Evolutionary conservation across 2,797 vertebrate species (phyloP).

Genomic region (Myotis daubentonii): DNA sequence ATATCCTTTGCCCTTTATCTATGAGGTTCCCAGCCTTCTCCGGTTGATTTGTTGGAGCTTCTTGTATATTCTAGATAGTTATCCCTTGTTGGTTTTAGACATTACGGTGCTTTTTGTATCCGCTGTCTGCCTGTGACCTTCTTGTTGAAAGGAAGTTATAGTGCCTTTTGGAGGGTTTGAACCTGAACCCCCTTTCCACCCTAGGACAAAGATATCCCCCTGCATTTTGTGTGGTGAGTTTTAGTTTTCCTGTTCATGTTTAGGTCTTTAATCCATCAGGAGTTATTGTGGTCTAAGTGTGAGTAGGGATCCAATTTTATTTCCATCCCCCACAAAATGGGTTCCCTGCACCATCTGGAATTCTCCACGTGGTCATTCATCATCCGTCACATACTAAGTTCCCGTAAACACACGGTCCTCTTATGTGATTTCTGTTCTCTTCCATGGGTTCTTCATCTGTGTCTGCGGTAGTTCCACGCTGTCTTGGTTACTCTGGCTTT

Average conservation of each 20-base stretch:
- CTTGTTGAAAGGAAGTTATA: background rate
- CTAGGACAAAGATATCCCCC: background rate
- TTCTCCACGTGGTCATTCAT: fast-evolving
- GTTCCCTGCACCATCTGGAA: background rate
- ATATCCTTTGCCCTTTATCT: background rate
- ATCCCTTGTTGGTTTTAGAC: background rate
- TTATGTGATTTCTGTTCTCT: background rate
- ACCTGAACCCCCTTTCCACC: background rate
- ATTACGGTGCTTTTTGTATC: background rate
- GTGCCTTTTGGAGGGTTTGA: background rate
- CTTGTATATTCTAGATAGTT: background rate
- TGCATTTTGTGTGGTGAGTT: background rate
- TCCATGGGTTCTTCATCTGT: background rate
- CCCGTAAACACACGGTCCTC: background rate
- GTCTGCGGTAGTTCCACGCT: background rate
- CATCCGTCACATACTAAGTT: background rate
- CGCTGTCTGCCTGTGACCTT: background rate
- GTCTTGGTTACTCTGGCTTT: constrained; percentile 50
- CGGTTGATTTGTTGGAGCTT: background rate
- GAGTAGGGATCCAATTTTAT: background rate
- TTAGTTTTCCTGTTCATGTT: background rate
- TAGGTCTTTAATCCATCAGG: background rate
- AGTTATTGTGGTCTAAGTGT: background rate
- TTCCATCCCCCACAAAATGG: fast-evolving
- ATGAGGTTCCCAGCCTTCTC: background rate